Conservation (phyloP, 1,140 invertebrate species). For the Radopholus similis region DNA sequence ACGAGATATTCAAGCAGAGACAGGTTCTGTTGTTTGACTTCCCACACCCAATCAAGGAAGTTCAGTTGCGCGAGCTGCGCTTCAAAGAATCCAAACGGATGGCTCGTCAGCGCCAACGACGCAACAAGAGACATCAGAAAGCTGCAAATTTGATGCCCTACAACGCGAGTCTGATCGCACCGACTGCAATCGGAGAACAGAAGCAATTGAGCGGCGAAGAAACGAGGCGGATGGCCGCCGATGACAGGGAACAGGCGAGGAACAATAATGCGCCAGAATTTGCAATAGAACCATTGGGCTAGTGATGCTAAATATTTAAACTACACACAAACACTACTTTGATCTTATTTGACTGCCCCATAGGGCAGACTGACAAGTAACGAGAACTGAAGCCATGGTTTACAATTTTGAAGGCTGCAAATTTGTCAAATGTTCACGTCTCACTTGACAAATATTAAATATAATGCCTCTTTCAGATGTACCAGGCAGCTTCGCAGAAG, state of each 20-base stretch:
- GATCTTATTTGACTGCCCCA: slow-evolving; percentile 20
- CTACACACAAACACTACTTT: slow-evolving; percentile 7
- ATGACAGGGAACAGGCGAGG: slow-evolving; percentile 41
- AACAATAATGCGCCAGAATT: not conserved
- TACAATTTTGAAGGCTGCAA: too few species aligned
- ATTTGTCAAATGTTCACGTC: not conserved
- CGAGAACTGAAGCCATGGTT: slow-evolving; percentile 18
- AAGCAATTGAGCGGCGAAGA: slow-evolving; percentile 23
- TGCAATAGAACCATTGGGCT: not conserved
- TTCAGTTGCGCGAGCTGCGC: slow-evolving; percentile 61
- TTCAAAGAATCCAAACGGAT: slow-evolving; percentile 66
- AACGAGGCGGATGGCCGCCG: slow-evolving; percentile 36
- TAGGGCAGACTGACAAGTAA: not conserved
- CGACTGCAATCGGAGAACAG: slow-evolving; percentile 2
- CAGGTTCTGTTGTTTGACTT: slow-evolving; percentile 57
- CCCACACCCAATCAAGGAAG: not conserved
- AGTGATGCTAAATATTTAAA: slow-evolving; percentile 18
- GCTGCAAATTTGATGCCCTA: slow-evolving; percentile 20
- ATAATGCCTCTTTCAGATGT: not conserved
- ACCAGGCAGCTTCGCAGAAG: slow-evolving; percentile 10
- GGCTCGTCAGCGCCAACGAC: too few species aligned
- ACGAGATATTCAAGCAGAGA: slow-evolving; percentile 88
- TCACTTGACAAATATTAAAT: not conserved
- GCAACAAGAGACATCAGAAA: not conserved
- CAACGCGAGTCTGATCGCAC: slow-evolving; percentile 25